Conservation (phyloP, 2,797 vertebrate genomes). For the Borostomias antarcticus region DNA sequence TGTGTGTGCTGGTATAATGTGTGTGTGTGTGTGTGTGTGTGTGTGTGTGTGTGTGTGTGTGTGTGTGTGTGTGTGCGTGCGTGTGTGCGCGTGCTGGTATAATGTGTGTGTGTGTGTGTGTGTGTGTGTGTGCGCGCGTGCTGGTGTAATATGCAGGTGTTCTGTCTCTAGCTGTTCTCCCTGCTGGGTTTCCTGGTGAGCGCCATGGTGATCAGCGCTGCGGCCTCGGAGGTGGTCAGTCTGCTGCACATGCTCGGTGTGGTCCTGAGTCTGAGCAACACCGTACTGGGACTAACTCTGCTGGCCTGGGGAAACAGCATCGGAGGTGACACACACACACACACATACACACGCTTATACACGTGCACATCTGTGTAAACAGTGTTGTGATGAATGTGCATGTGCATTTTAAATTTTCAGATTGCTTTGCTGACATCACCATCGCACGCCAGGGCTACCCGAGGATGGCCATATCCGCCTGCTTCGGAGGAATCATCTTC, state of each 20-base stretch:
- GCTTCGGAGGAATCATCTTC: constrained; percentile 97
- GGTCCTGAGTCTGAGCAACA: constrained; percentile 91
- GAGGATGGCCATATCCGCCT: constrained; percentile 96
- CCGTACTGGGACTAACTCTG: constrained; percentile 91
- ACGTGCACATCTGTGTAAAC: background rate
- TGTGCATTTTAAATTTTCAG: constrained; percentile 65
- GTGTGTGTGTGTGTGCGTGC: background rate
- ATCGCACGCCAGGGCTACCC: constrained; percentile 94
- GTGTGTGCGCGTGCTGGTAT: background rate
- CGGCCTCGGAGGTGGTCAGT: constrained; percentile 91
- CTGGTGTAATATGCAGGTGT: background rate
- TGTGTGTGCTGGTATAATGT: background rate
- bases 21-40: background rate
- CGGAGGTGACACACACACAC: constrained; percentile 77
- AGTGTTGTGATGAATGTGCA: background rate
- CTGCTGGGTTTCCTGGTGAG: constrained; percentile 93
- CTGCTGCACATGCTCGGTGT: constrained; percentile 88
- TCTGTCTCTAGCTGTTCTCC: constrained; percentile 81
- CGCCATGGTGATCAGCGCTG: constrained; percentile 87
- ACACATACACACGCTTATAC: background rate
- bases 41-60: background rate
- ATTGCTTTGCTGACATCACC: constrained; percentile 93
- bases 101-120: background rate
- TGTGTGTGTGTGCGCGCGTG: background rate
- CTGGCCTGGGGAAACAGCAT: constrained; percentile 99